phyloP scores from a whole-genome alignment of 2,888 invertebrate species.

The Netelia melanura region DNA sequence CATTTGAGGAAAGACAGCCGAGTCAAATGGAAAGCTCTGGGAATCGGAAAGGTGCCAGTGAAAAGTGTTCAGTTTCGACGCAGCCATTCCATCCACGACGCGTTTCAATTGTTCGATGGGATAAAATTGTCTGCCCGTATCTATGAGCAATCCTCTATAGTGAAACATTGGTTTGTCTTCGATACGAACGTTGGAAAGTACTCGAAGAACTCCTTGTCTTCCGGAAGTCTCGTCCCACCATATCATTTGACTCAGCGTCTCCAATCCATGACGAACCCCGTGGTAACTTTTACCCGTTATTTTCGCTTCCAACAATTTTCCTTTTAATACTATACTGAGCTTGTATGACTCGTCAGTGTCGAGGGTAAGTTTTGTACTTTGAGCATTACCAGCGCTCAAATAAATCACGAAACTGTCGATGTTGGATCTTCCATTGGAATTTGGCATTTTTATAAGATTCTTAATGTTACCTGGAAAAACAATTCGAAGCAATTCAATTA shows the following conservation, averaged over 20 bases:
- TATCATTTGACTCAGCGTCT: slow-evolving; percentile 92
- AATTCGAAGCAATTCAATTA: not conserved
- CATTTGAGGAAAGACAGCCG: slow-evolving; percentile 91
- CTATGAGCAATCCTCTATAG: slow-evolving; percentile 95
- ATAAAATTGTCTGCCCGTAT: slow-evolving; percentile 96
- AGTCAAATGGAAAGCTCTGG: slow-evolving; percentile 95
- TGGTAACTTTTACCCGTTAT: slow-evolving; percentile 90
- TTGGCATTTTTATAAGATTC: slow-evolving; percentile 78
- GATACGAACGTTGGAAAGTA: slow-evolving; percentile 89
- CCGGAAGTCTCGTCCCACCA: slow-evolving; percentile 91
- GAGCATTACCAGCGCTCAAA: slow-evolving; percentile 83
- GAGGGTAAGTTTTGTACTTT: slow-evolving; percentile 87
- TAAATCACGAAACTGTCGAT: slow-evolving; percentile 80
- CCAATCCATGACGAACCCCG: slow-evolving; percentile 92
- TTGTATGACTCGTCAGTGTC: slow-evolving; percentile 92
- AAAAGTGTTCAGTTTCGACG: slow-evolving; percentile 95
- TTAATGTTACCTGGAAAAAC: slow-evolving; percentile 78
- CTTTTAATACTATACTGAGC: slow-evolving; percentile 86
- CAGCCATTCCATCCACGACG: slow-evolving; percentile 94
- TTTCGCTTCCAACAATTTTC: slow-evolving; percentile 86
- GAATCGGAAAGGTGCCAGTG: slow-evolving; percentile 97
- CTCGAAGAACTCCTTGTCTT: slow-evolving; percentile 87
- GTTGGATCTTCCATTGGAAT: slow-evolving; percentile 77
- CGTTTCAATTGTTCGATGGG: slow-evolving; percentile 90
- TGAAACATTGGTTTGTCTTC: slow-evolving; percentile 92